Base-by-base conservation (phyloP, 2,888 invertebrate genomes). In the Hirudinaria manillensis region DNA sequence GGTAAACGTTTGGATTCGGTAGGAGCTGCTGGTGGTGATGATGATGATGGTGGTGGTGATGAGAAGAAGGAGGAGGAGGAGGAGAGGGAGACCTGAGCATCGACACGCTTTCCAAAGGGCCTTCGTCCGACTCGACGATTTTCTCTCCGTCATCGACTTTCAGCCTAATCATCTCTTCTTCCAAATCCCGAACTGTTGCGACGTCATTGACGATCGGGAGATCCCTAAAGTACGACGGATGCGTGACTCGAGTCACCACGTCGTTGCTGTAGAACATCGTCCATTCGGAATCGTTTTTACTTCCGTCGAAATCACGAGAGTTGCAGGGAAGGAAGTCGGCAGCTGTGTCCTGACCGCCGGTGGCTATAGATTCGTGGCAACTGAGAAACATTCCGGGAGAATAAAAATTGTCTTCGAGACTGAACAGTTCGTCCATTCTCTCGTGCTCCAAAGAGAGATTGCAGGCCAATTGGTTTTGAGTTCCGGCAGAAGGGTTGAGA, bases 381-480 rank as follows among this genome's bases (percentile, higher is more conserved):
- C 68, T 68, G 34, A 68, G 36, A 68, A 68, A 68, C 36, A 68
- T 68, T 34, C 68, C 68, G 10, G 68, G 32, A 6, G 68, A 68
- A 32, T 68, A 68, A 34, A 68, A 68, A 36, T 68, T 68, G 7
- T 68, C 68, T n/a, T 32, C 32, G 21, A 29, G n/a, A 34, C 32
- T n/a, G 34, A 34, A 68, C 10, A 68, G n/a, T 24, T 36, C 36
- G 32, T 68, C 68, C 36, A 68, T 34, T 68, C 68, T 36, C 32
- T 68, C 68, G 36, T 68, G 32, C 32, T 68, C 68, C 36, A 68
- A 24, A 68, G 68, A 68, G 29, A 68, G n/a, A 36, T 68, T 68
- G 19, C 19, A 19, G 32, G 32, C 36, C n/a, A 68, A n/a, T 24
- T 61, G 61, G 10, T 61, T 61, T 27, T 4, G 24, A 61, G 24